These are phyloP conservation scores for Spilarctia lutea DNA, from an alignment of 2,888 invertebrate species.

Conservation along the genomic window DNA sequence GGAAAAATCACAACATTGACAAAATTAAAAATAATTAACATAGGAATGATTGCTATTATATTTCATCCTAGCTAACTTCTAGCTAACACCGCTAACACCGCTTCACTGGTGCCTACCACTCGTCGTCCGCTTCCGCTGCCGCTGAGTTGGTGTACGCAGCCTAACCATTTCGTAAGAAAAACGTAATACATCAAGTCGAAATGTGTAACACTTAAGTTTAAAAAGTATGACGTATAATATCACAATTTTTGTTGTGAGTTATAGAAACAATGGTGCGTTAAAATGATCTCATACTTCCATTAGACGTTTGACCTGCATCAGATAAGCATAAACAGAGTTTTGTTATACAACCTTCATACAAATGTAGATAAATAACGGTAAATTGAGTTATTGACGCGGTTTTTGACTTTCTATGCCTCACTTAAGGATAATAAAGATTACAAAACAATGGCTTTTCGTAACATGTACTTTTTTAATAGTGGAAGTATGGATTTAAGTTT, in stretches of 20 bases:
- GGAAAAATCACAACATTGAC: no score
- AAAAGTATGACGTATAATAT: slow-evolving; percentile 39
- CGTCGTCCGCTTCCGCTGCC: no score
- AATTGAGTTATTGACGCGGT: slow-evolving; percentile 44
- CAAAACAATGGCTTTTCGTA: slow-evolving; percentile 30
- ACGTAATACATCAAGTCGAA: slow-evolving; percentile 17
- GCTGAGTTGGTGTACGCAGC: no score
- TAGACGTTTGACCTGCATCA: slow-evolving; percentile 52
- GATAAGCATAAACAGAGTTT: slow-evolving; percentile 56
- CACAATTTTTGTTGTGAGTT: slow-evolving; percentile 45
- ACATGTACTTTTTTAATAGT: slow-evolving; percentile 5
- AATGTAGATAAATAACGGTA: slow-evolving; percentile 47
- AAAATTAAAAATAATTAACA: no score
- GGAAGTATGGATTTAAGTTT: not conserved
- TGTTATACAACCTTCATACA: slow-evolving; percentile 51
- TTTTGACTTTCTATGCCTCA: slow-evolving; percentile 38
- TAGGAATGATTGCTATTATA: no score
- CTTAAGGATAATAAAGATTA: slow-evolving; percentile 28
- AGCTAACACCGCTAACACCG: no score
- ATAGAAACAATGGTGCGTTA: slow-evolving; percentile 57
- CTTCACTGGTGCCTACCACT: no score
- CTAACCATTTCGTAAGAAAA: slow-evolving; percentile 29
- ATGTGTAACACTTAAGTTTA: slow-evolving; percentile 23
- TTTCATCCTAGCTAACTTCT: no score
- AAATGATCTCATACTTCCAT: slow-evolving; percentile 58